Percentiles rank a stretch among this genome's conserved stretches.
Conservation (phyloP, 2,113 vertebrate species). For the Dromas ardeola region DNA sequence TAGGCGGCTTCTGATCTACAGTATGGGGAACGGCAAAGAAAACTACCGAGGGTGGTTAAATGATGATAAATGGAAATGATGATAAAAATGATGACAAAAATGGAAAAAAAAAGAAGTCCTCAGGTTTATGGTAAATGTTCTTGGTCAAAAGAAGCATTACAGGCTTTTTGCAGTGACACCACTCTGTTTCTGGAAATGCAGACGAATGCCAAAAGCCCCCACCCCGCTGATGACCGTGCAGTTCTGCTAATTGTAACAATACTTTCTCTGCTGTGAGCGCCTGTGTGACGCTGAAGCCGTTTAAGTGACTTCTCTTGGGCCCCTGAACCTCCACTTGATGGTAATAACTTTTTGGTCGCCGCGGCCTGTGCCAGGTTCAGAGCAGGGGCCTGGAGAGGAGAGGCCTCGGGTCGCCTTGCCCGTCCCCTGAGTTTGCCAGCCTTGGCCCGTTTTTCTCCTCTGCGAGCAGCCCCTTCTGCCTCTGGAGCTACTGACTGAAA, state of each 20-base stretch:
- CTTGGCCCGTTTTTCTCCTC: background rate
- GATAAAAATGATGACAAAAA: background rate
- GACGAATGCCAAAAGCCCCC: background rate
- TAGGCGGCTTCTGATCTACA: background rate
- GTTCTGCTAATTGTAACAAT: background rate
- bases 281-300: background rate
- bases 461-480: background rate
- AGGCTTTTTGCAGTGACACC: background rate
- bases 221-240: background rate
- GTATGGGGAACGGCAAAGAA: background rate
- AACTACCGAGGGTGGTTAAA: background rate
- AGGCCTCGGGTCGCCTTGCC: background rate
- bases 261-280: background rate
- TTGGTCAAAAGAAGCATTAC: background rate
- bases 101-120: background rate
- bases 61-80: background rate
- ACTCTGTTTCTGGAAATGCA: background rate
- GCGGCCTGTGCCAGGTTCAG: background rate
- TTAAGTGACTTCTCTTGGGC: background rate
- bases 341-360: background rate
- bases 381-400: constrained; percentile 12
- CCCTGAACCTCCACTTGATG: background rate
- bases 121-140: background rate
- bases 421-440: background rate
- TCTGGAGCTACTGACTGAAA: background rate